These are phyloP conservation scores for Spermophilus dauricus DNA, from an alignment of 2,113 vertebrate species.

Conservation along the genomic window DNA sequence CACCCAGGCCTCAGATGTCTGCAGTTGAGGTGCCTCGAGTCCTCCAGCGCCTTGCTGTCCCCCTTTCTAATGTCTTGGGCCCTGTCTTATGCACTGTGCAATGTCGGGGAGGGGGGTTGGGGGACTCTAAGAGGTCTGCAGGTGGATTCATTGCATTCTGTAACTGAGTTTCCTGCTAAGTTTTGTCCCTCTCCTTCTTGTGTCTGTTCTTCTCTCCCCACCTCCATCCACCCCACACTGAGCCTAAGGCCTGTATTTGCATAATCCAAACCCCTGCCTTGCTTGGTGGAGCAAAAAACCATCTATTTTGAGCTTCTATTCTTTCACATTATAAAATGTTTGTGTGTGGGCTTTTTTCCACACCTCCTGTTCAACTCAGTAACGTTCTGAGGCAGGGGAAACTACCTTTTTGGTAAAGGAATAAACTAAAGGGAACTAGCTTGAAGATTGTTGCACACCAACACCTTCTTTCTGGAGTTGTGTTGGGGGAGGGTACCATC, in stretches of 20 bases:
- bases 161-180: neutral
- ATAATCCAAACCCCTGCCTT: constrained; percentile 57
- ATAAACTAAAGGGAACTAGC: neutral
- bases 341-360: neutral
- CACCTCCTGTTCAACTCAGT: constrained; percentile 18
- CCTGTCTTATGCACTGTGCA: neutral
- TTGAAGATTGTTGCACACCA: neutral
- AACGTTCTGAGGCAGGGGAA: neutral
- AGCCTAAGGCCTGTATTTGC: constrained; percentile 34
- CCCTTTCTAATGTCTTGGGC: neutral
- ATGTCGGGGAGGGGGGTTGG: too few relatives aligned
- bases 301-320: constrained; percentile 56
- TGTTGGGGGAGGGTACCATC: neutral
- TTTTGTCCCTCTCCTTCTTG: neutral
- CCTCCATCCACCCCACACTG: neutral
- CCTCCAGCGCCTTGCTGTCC: neutral
- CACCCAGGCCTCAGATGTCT: neutral
- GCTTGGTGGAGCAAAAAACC: constrained; percentile 47
- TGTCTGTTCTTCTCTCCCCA: neutral
- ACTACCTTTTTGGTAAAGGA: constrained; percentile 9
- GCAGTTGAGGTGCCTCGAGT: neutral
- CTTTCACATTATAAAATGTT: constrained; percentile 62
- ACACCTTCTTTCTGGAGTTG: neutral
- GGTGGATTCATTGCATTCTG: neutral
- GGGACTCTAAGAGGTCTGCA: neutral